phyloP scores from a whole-genome alignment of 2,113 vertebrate genomes.

The Rhipidura dahli region DNA sequence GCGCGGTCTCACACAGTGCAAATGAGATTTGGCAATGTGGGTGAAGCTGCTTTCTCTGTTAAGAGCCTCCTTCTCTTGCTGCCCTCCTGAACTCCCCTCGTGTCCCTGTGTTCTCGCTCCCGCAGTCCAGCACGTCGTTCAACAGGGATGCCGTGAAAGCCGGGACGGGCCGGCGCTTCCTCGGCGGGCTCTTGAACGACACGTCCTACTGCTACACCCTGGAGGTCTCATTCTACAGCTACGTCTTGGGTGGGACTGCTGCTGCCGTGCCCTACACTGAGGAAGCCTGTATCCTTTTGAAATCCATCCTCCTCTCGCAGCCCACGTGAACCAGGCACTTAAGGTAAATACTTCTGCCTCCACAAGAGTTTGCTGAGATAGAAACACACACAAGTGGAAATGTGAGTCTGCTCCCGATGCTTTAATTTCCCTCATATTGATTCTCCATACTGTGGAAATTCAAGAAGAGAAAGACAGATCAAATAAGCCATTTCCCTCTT shows the following conservation, averaged over 20 bases:
- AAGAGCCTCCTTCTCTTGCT: neutral
- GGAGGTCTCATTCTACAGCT: constrained; percentile 98
- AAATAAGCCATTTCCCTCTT: constrained; percentile 55
- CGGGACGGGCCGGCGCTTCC: constrained; percentile 91
- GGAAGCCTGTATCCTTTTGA: constrained; percentile 93
- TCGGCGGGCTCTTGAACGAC: constrained; percentile 91
- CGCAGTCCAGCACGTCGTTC: constrained; percentile 92
- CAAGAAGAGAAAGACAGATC: constrained; percentile 53
- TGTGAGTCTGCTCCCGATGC: constrained; percentile 44
- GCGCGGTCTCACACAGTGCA: neutral
- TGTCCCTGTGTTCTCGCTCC: constrained; percentile 5
- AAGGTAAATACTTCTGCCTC: constrained; percentile 55
- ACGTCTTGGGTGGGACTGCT: constrained; percentile 77
- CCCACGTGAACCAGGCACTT: constrained; percentile 8
- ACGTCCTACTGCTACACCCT: constrained; percentile 96
- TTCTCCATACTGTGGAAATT: constrained; percentile 53
- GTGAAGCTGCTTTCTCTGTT: neutral
- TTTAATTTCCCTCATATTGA: constrained; percentile 59
- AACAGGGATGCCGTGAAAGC: constrained; percentile 95
- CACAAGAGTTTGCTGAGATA: constrained; percentile 15
- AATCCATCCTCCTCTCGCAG: neutral
- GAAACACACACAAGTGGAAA: constrained; percentile 44
- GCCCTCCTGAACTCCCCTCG: neutral
- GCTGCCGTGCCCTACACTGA: constrained; percentile 91
- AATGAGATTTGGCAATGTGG: neutral